phyloP scores from a whole-genome alignment of 2,888 invertebrate species.

The Phanerotoma sp. region DNA sequence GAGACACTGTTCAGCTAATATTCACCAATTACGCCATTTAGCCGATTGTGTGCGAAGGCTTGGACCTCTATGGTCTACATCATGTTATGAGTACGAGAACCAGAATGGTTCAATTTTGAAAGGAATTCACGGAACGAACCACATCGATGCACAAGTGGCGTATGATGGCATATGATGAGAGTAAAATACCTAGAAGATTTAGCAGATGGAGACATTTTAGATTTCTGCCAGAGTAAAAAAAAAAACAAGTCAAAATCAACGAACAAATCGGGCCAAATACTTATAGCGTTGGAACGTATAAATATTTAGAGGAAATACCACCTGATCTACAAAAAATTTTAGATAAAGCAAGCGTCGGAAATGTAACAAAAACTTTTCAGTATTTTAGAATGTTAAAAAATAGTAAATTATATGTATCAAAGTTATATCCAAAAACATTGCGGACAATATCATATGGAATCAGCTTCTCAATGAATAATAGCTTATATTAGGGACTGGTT shows the following conservation, averaged over 20 bases:
- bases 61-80: constrained; percentile 29
- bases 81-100: constrained; percentile 31
- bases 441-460: constrained; percentile 21
- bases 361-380: constrained; percentile 12
- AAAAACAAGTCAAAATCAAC: constrained; percentile 27
- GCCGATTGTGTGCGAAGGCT: constrained; percentile 16
- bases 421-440: constrained; percentile 15
- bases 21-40: constrained; percentile 29
- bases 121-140: constrained; percentile 26
- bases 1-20: constrained; percentile 24
- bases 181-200: constrained; percentile 16
- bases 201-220: constrained; percentile 19
- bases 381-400: constrained; percentile 28
- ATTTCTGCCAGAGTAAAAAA: constrained; percentile 23
- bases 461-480: constrained; percentile 5
- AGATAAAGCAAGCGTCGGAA: constrained; percentile 1
- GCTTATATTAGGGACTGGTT: constrained; percentile 18
- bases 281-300: constrained; percentile 24
- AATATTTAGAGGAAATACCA: neutral
- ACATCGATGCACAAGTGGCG: constrained; percentile 27
- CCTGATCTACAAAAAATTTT: constrained; percentile 7
- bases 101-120: constrained; percentile 27
- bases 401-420: constrained; percentile 23
- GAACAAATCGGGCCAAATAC: neutral
- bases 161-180: constrained; percentile 11